Conservation (phyloP, 2,113 vertebrate species). For the Tetrao urogallus region DNA sequence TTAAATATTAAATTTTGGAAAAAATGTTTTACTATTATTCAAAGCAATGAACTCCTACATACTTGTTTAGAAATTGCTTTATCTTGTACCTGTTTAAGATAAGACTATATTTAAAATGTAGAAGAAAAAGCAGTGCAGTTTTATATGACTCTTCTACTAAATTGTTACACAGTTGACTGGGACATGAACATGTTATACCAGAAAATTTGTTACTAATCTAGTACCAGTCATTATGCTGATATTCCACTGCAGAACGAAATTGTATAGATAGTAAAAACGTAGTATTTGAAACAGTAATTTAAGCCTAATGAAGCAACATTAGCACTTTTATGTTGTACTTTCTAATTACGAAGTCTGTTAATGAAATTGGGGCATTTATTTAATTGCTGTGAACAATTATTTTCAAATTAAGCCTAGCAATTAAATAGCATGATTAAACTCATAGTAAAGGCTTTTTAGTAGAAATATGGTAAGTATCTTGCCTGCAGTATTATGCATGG, state of each 20-base stretch:
- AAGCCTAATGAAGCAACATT: slow-evolving; percentile 82
- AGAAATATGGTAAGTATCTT: slow-evolving; percentile 57
- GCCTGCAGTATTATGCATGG: slow-evolving; percentile 52
- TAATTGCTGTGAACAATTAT: slow-evolving; percentile 85
- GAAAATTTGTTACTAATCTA: slow-evolving; percentile 34
- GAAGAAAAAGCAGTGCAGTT: slow-evolving; percentile 15
- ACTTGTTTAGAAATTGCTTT: slow-evolving; percentile 45
- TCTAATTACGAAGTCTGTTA: slow-evolving; percentile 83
- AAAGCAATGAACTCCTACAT: slow-evolving; percentile 35
- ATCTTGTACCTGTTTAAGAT: slow-evolving; percentile 21
- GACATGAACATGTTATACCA: background rate
- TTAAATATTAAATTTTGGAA: slow-evolving; percentile 41
- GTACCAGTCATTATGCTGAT: slow-evolving; percentile 65
- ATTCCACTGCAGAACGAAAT: slow-evolving; percentile 48
- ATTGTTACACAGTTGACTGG: slow-evolving; percentile 22
- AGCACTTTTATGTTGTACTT: slow-evolving; percentile 80
- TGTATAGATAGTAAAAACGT: slow-evolving; percentile 66
- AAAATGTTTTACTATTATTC: slow-evolving; percentile 28
- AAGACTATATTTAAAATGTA: slow-evolving; percentile 15
- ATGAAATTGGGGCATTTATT: slow-evolving; percentile 83
- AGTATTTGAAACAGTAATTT: slow-evolving; percentile 78
- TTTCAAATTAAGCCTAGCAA: slow-evolving; percentile 81
- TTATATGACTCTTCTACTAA: slow-evolving; percentile 24
- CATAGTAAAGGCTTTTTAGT: slow-evolving; percentile 62
- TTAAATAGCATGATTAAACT: slow-evolving; percentile 81